A percentile compares a stretch with the other conserved stretches of the same genome.
These are phyloP conservation scores for Cathartes aura DNA, from an alignment of 2,113 vertebrate species.

Conservation along the genomic window DNA sequence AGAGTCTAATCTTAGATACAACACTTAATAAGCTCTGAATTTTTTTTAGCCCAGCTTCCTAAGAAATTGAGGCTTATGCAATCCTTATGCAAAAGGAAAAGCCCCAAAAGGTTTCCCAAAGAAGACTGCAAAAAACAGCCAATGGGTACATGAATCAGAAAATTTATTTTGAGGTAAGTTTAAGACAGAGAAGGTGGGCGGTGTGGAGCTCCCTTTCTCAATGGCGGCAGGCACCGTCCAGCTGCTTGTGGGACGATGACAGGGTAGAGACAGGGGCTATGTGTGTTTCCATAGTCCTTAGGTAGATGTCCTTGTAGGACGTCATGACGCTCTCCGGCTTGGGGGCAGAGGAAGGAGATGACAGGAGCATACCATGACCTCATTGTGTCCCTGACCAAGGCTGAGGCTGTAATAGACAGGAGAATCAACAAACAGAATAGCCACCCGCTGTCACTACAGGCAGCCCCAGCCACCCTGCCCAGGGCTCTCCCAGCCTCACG, in stretches of 20 bases:
- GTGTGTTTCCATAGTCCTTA: neutral
- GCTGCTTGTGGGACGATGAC: neutral
- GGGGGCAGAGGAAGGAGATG: neutral
- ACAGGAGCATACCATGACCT: neutral
- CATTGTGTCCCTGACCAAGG: neutral
- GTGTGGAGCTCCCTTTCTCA: neutral
- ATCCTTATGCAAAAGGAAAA: neutral
- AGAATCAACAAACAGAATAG: neutral
- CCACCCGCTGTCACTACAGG: fast-evolving
- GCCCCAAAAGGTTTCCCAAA: neutral
- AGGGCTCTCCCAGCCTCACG: neutral
- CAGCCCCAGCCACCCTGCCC: neutral
- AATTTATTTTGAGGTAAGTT: neutral
- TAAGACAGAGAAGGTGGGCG: neutral
- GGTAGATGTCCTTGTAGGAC: neutral
- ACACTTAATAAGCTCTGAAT: neutral
- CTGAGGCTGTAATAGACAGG: neutral
- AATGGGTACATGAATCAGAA: neutral
- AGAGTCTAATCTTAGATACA: neutral
- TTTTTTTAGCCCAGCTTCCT: neutral
- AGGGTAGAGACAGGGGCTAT: neutral
- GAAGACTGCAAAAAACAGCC: neutral
- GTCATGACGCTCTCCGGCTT: neutral
- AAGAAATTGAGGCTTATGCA: neutral
- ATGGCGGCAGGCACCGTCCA: neutral